phyloP scores from a whole-genome alignment of 2,888 invertebrate species.

The Pachymerium ferrugineum region DNA sequence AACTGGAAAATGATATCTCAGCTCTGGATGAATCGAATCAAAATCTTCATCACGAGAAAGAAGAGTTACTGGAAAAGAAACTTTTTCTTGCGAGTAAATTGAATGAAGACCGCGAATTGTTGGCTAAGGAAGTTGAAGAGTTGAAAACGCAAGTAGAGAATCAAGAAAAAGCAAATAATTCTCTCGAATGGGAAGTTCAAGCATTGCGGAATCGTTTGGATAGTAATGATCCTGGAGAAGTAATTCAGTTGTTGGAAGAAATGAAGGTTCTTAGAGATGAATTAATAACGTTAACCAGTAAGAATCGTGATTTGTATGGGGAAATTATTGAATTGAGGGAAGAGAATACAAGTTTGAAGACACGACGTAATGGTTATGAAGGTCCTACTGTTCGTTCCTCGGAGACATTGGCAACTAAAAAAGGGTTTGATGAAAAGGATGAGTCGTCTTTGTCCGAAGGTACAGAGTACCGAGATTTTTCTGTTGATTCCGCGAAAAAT shows the following conservation, averaged over 20 bases:
- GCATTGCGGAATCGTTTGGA: constrained; percentile 17
- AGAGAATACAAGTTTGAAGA: constrained; percentile 31
- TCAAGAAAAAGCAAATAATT: constrained; percentile 10
- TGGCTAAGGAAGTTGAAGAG: constrained; percentile 8
- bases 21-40: neutral
- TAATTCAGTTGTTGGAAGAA: constrained; percentile 28
- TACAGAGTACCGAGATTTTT: constrained; percentile 25
- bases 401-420: neutral
- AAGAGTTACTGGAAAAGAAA: neutral
- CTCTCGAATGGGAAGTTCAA: constrained; percentile 33
- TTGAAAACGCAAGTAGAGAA: neutral
- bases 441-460: neutral
- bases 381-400: neutral
- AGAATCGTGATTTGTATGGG: constrained; percentile 28
- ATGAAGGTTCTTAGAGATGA: constrained; percentile 31
- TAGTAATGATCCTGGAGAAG: constrained; percentile 33
- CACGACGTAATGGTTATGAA: neutral
- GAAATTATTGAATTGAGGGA: constrained; percentile 30
- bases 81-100: neutral
- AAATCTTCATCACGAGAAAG: neutral
- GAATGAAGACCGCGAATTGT: neutral
- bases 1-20: constrained; percentile 6
- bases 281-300: neutral
- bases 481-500: neutral
- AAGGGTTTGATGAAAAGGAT: neutral